Conservation (phyloP, 2,113 vertebrate species). For the Channa maculata region DNA sequence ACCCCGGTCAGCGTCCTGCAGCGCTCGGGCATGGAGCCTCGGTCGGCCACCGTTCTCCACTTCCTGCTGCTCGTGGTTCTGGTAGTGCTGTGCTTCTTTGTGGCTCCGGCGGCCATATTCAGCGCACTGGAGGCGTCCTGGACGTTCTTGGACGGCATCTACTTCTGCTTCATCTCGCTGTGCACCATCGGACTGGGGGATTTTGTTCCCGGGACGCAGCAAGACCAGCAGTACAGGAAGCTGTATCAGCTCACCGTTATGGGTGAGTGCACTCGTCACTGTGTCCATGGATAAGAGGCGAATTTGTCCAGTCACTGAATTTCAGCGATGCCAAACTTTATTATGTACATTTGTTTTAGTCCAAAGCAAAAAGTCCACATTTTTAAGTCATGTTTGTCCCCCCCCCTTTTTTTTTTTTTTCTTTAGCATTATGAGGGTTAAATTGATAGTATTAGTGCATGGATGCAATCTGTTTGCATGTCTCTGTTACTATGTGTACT, state of each 20-base stretch:
- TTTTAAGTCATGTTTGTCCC: too few species aligned
- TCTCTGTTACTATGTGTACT: too few species aligned
- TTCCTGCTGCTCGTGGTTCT: constrained; percentile 77
- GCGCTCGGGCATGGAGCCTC: constrained; percentile 75
- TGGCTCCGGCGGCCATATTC: constrained; percentile 86
- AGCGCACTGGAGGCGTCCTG: constrained; percentile 83
- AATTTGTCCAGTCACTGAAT: neutral
- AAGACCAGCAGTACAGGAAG: constrained; percentile 76
- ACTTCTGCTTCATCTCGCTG: constrained; percentile 94
- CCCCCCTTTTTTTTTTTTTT: too few species aligned
- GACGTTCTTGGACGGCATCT: constrained; percentile 90
- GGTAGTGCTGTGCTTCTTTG: constrained; percentile 82
- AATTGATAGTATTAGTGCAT: too few species aligned
- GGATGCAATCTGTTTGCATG: too few species aligned
- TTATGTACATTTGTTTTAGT: too few species aligned
- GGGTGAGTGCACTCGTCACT: constrained; percentile 80
- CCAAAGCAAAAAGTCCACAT: too few species aligned
- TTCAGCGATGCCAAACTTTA: neutral
- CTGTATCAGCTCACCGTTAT: constrained; percentile 90
- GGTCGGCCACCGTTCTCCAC: constrained; percentile 78
- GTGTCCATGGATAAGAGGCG: neutral
- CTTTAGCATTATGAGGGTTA: too few species aligned
- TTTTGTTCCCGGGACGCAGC: constrained; percentile 86
- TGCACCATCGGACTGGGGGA: constrained; percentile 93
- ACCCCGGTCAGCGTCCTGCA: constrained; percentile 79